A percentile compares a stretch with the other conserved stretches of the same genome.
These are phyloP conservation scores for Cervus canadensis DNA, from an alignment of 2,113 vertebrate species.

Conservation along the genomic window DNA sequence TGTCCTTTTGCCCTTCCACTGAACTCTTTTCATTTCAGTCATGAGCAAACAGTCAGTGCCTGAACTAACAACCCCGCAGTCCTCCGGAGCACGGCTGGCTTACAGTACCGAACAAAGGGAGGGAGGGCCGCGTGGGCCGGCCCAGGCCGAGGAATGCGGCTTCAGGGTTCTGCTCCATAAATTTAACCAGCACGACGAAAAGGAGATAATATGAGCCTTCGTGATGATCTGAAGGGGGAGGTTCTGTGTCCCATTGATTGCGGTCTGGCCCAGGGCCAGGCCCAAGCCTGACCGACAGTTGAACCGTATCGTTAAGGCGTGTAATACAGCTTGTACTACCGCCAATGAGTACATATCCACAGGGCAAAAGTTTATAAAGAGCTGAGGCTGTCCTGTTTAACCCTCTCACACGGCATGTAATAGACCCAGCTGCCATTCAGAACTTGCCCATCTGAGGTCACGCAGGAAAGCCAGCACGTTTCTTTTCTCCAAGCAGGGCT, in stretches of 20 bases:
- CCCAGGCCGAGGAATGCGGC: slow-evolving; percentile 83
- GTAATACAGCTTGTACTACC: slow-evolving; percentile 91
- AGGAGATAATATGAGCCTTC: slow-evolving; percentile 85
- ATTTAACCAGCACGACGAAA: slow-evolving; percentile 86
- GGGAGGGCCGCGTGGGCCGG: slow-evolving; percentile 86
- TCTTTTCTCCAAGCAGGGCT: slow-evolving; percentile 38
- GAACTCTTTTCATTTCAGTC: slow-evolving; percentile 87
- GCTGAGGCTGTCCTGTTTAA: slow-evolving; percentile 86
- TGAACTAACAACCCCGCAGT: slow-evolving; percentile 84
- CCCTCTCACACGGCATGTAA: slow-evolving; percentile 86
- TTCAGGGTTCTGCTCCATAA: slow-evolving; percentile 86
- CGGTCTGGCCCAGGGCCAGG: slow-evolving; percentile 94
- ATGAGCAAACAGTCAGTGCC: slow-evolving; percentile 85
- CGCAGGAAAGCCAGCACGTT: slow-evolving; percentile 56
- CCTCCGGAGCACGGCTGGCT: slow-evolving; percentile 84
- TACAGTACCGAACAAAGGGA: slow-evolving; percentile 87
- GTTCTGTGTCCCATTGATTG: slow-evolving; percentile 95
- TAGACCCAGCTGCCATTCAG: slow-evolving; percentile 82
- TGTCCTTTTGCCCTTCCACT: slow-evolving; percentile 90
- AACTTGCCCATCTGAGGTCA: slow-evolving; percentile 70
- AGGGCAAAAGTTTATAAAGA: slow-evolving; percentile 91
- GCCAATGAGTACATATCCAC: slow-evolving; percentile 90
- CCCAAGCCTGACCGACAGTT: slow-evolving; percentile 97
- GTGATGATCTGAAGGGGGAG: slow-evolving; percentile 87
- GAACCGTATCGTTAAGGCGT: slow-evolving; percentile 98